Evolutionary conservation across 2,888 invertebrate species (phyloP), one percentile per base, ranked within the genome.

Genomic region (Sesamia inferens): DNA sequence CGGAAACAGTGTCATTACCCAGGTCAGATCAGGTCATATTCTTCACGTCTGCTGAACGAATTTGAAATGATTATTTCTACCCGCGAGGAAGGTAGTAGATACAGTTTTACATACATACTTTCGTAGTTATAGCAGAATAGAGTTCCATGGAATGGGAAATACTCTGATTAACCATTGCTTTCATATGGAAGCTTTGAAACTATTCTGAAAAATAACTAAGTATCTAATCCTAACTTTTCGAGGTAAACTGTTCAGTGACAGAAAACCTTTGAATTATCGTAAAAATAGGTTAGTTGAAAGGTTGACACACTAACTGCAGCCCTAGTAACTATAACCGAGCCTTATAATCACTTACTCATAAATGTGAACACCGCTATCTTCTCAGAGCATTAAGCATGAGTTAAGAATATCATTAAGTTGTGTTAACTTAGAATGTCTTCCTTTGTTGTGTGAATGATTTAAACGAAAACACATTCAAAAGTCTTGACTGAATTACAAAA

Each of bases 371-470:
- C 63, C 72, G 59, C 72, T 78, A 82, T 78, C 82, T 79, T 78
- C 24, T 58, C 83, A 51, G 58, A 51, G 58, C 78, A 80, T 80
- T 80, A 82, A 80, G 58, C 80, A 82, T 80, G 73, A 82, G 16
- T 72, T 67, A 80, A 78, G 68, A 77, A 78, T 65, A 69, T 55
- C 48, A 82, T 55, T 58, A 82, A 78, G 62, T 66, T 70, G 62
- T 66, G 61, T 76, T 80, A 63, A 78, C 72, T 80, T 69, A 64
- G 48, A 82, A 71, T 71, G 64, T 77, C 63, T 61, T 82, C 65
- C 64, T 68, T 61, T 76, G 63, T 31, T 68, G 48, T 70, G 51
- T 47, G 68, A 71, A 70, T 81, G 77, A 76, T 78, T 69, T 76
- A 66, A 57, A 59, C 44, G 66, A 68, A 69, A 55, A 81, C 81